Evolutionary conservation across 1,140 invertebrate species (phyloP), one percentile per base, ranked within the genome.

Genomic region (Drusus annulatus): DNA sequence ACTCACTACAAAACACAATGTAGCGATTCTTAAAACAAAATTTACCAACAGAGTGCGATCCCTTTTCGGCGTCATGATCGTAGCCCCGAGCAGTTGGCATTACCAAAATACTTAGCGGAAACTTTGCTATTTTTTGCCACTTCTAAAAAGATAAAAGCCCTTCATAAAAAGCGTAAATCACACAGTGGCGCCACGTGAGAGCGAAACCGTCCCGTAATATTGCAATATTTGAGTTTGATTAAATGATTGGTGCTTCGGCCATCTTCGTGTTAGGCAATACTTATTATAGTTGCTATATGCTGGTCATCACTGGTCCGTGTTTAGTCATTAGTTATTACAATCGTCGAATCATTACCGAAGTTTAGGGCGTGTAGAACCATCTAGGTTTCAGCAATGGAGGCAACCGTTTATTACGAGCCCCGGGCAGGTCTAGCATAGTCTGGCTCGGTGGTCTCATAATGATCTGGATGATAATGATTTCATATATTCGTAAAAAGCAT

Each of bases 251-350:
- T 28, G 23, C 19, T 19, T 23, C 4, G 25, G 31, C 7, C 62
- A 65, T 36, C 13, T 65, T 60, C 56, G 19, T 19, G 56, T 60
- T 60, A 3, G 56, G 23, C 23, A 60, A 60, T 60, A 45, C 10
- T 45, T 45, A 45, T 45, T 45, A 10, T 13, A 23, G 23, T 60
- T 60, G 19, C 21, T 36, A 16, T 28, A 3, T 65, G 62, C 21
- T 28, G 2, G 19, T 65, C 62, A 65, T 65, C 16, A 65, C 5
- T 23, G 56, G 56, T 23, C 56, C 21, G 16, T 65, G 62, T 65
- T 65, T 65, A 65, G 62, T 45, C 36, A 45, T 45, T 45, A 45
- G 36, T 28, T 28, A 65, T 36, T 65, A 65, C n/a, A 10, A 36
- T 65, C 8, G n/a, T 28, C 15, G 62, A 28, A 7, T 28, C 62